These are phyloP conservation scores for Porites australiensis DNA, from an alignment of 64 coral and sea anemone genomes.

Conservation along the genomic window DNA sequence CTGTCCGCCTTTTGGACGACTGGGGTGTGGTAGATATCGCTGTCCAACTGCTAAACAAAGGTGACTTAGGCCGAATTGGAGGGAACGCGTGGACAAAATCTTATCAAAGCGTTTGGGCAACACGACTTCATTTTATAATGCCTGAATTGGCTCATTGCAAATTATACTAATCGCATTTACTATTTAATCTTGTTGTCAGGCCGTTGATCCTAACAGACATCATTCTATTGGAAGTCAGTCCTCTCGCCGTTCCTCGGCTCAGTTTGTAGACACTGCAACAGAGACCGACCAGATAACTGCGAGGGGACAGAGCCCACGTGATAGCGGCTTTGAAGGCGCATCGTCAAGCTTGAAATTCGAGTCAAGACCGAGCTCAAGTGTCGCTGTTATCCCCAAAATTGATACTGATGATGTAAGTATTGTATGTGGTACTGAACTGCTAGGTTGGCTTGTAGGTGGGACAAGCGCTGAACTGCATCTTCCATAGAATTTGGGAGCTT, in stretches of 20 bases:
- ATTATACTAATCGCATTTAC: neutral
- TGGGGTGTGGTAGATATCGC: no score
- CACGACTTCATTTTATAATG: no score
- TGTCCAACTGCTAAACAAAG: no score
- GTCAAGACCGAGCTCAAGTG: conserved; percentile 70
- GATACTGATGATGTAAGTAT: conserved; percentile 39
- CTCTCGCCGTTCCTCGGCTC: conserved; percentile 54
- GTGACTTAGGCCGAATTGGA: no score
- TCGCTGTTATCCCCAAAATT: conserved; percentile 37
- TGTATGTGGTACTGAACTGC: no score
- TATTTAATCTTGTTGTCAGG: conserved; percentile 1
- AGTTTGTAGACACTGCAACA: conserved; percentile 49
- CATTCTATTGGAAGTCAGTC: conserved; percentile 76
- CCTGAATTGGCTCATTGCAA: no score
- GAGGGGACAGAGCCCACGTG: conserved; percentile 58
- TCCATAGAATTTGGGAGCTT: no score
- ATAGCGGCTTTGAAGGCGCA: conserved; percentile 86
- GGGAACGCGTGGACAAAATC: no score
- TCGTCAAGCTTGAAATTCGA: conserved; percentile 80
- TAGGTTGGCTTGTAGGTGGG: no score
- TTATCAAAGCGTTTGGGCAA: no score
- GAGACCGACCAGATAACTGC: conserved; percentile 29
- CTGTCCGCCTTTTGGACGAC: no score
- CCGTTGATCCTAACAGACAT: conserved; percentile 45
- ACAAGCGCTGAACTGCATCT: no score